A percentile compares a stretch with the other conserved stretches of the same genome.
phyloP scores from a whole-genome alignment of 2,888 invertebrate genomes.

The Elmis aenea region DNA sequence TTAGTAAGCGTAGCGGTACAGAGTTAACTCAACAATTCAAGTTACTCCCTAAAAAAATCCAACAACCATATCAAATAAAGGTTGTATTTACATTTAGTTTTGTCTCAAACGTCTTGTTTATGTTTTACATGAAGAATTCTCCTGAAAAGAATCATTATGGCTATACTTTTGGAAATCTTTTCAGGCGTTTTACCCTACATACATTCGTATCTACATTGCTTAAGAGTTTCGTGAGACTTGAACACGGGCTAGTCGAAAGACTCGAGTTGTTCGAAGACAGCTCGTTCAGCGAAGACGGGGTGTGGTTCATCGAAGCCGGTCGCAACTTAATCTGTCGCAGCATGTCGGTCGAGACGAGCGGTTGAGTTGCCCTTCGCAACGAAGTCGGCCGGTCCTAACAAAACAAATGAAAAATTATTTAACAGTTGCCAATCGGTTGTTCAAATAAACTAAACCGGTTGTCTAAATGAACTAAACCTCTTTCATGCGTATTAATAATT shows the following conservation, averaged over 20 bases:
- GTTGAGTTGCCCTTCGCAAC: slow-evolving; percentile 26
- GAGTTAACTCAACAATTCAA: too few species aligned
- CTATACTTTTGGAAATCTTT: slow-evolving; percentile 33
- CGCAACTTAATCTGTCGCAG: slow-evolving; percentile 37
- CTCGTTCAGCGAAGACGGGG: slow-evolving; percentile 23
- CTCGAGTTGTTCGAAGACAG: slow-evolving; percentile 19
- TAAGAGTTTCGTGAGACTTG: slow-evolving; percentile 35
- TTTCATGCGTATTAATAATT: too few species aligned
- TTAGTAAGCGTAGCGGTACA: too few species aligned
- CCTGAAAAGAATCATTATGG: slow-evolving; percentile 34
- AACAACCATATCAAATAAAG: too few species aligned
- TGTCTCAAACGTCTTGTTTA: neutral
- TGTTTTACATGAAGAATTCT: slow-evolving; percentile 3
- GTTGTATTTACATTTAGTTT: neutral
- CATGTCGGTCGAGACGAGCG: slow-evolving; percentile 35
- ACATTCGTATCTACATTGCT: slow-evolving; percentile 31
- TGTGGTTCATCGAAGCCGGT: slow-evolving; percentile 29
- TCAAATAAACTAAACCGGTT: too few species aligned
- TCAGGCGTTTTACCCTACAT: slow-evolving; percentile 37
- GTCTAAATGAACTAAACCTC: too few species aligned
- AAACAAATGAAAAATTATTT: too few species aligned
- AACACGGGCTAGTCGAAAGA: slow-evolving; percentile 33
- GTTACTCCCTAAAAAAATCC: too few species aligned
- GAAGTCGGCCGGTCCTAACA: slow-evolving; percentile 15
- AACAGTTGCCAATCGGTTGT: too few species aligned